Conservation (phyloP, 2,113 vertebrate genomes). For the Xenus cinereus region DNA sequence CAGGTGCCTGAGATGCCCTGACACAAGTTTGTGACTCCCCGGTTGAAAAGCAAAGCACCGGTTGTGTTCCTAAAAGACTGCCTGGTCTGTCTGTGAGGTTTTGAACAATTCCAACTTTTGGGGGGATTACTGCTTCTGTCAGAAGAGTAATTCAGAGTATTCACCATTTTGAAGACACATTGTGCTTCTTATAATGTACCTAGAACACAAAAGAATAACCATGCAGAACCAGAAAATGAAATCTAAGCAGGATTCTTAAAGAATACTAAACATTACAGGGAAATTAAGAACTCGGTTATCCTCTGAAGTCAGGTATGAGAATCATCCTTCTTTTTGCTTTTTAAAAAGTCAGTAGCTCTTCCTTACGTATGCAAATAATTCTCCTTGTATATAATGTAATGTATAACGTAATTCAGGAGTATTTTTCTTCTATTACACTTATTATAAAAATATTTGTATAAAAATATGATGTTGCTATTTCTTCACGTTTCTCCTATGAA, state of each 20-base stretch:
- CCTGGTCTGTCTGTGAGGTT: not conserved
- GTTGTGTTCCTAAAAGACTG: not conserved
- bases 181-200: not conserved
- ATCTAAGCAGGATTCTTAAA: not conserved
- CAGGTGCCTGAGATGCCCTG: not conserved
- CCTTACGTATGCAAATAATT: not conserved
- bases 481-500: not conserved
- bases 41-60: not conserved
- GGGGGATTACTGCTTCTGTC: not conserved
- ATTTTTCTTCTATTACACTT: not conserved
- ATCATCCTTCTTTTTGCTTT: not conserved
- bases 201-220: not conserved
- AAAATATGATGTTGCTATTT: not conserved
- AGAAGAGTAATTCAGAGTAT: not conserved
- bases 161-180: not conserved
- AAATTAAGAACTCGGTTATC: not conserved
- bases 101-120: not conserved
- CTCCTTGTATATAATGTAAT: not conserved
- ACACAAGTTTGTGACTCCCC: not conserved
- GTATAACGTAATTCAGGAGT: not conserved
- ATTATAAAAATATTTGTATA: not conserved
- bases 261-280: not conserved
- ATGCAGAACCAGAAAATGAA: not conserved
- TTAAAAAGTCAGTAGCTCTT: not conserved
- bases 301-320: not conserved